phyloP scores from a whole-genome alignment of 2,113 vertebrate species.

The Poeciliopsis turrubarensis region DNA sequence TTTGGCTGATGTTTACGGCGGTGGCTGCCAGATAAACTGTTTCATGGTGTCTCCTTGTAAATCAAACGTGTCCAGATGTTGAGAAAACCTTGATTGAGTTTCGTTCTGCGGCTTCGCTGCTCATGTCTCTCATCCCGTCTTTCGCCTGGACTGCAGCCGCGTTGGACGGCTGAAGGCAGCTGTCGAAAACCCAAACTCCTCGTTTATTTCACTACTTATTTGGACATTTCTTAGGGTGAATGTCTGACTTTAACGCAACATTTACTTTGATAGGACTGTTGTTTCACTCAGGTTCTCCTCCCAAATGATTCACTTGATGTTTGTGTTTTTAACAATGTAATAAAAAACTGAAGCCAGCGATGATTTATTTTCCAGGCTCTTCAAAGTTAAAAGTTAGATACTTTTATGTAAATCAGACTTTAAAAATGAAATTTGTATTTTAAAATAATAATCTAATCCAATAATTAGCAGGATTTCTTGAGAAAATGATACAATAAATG shows the following conservation, averaged over 20 bases:
- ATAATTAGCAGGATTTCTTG: too few species aligned
- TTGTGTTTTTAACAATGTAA: neutral
- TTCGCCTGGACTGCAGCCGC: slow-evolving; percentile 8
- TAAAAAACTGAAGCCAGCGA: neutral
- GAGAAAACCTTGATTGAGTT: neutral
- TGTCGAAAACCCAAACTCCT: neutral
- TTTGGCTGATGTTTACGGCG: too few species aligned
- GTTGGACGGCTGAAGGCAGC: neutral
- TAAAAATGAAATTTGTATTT: too few species aligned
- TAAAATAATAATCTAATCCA: too few species aligned
- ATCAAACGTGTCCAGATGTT: slow-evolving; percentile 12
- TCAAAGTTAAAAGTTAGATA: too few species aligned
- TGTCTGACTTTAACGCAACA: neutral
- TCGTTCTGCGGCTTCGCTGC: too few species aligned
- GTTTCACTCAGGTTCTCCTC: neutral
- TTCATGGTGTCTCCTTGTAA: slow-evolving; percentile 5
- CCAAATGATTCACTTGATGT: too few species aligned
- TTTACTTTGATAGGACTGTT: neutral
- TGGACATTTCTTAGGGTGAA: neutral
- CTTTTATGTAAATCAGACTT: too few species aligned
- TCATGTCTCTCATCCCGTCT: neutral
- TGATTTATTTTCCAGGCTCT: neutral
- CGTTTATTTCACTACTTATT: neutral
- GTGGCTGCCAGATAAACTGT: neutral
- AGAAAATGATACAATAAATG: too few species aligned